These are phyloP conservation scores for Microtus richardsoni DNA, from an alignment of 2,113 vertebrate genomes.

Conservation along the genomic window DNA sequence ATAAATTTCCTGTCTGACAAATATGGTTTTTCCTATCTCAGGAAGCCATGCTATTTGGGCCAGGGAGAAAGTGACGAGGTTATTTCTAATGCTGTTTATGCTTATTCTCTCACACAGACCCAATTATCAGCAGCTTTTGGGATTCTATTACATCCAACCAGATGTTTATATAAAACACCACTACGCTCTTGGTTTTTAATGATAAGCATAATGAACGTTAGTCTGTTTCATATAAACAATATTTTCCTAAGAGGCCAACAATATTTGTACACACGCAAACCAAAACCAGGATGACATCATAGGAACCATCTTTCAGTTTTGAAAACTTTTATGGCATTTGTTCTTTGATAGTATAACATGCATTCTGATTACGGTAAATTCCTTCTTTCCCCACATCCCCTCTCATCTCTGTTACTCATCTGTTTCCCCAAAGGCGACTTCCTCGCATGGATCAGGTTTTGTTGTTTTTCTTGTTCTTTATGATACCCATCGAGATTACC, in stretches of 20 bases:
- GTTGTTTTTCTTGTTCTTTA: neutral
- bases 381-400: no score
- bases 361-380: neutral
- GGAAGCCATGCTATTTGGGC: constrained; percentile 53
- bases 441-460: neutral
- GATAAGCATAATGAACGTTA: constrained; percentile 24
- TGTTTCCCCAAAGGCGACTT: neutral
- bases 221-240: constrained; percentile 2
- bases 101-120: constrained; percentile 41
- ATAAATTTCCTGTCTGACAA: constrained; percentile 60
- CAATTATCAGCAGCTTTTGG: constrained; percentile 57
- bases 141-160: constrained; percentile 12
- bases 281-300: neutral
- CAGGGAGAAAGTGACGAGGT: constrained; percentile 45
- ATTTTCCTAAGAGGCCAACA: neutral
- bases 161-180: constrained; percentile 23
- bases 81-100: constrained; percentile 45
- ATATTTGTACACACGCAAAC: neutral
- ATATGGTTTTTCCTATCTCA: constrained; percentile 49
- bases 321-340: neutral
- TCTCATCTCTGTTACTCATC: neutral
- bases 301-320: constrained; percentile 37
- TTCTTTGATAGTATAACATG: neutral
- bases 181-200: constrained; percentile 33
- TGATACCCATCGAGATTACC: neutral